Evolutionary conservation across 2,888 invertebrate species (phyloP), one percentile per base, ranked within the genome.

Genomic region (Pseudolycoriella hygida): DNA sequence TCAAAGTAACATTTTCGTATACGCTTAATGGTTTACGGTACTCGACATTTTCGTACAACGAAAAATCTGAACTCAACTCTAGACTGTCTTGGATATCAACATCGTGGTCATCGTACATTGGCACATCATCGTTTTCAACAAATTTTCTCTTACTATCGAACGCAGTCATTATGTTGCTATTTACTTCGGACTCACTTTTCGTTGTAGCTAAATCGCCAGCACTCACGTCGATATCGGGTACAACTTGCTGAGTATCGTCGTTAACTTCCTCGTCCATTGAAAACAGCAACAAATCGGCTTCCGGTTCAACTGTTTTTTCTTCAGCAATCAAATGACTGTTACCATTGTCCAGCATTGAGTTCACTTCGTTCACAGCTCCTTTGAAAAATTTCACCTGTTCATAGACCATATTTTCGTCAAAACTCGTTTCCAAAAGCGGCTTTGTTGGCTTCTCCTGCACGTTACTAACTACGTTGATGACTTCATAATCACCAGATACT

Each of bases 321-420:
- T 14, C 12, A 14, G 12, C 15, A 14, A 8, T 34, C 5, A 12
- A 4, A 34, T 12, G 5, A 42, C 42, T 46, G 41, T 50, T 50
- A 14, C 51, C 51, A 44, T 60, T 60, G 46, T 63, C 64, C 5
- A 74, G 53, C 25, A 25, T 6, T 46, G 71, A 76, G 56, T 84
- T 84, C 0, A 83, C 80, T 61, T 83, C 82, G 40, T 80, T 76
- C 37, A 83, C 76, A 17, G 80, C 80, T 52, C 77, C 70, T 37
- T 76, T 70, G 53, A 82, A 80, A 57, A 80, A 77, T 53, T 82
- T 82, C 0, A 84, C 82, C 68, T 83, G 74, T 52, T 80, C 80
- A 55, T 84, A 84, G 1, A 83, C 75, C 42, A 60, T 62, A 39
- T 62, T 55, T 50, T 67, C 66, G 50, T 74, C 72, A 50, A 74